These are phyloP conservation scores for Willisornis vidua DNA, from an alignment of 2,113 vertebrate species.

Conservation along the genomic window DNA sequence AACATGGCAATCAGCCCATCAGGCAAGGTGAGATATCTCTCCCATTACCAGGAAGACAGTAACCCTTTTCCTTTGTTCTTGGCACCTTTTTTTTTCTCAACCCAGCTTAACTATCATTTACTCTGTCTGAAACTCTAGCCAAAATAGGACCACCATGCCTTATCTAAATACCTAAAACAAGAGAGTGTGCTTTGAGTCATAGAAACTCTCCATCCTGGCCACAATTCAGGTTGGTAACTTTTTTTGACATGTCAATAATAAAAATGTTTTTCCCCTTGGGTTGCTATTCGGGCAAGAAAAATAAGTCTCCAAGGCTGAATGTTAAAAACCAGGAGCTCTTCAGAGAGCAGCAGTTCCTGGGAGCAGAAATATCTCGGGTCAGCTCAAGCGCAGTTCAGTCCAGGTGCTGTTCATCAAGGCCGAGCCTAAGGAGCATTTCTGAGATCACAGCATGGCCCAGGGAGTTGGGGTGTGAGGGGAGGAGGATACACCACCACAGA, in stretches of 20 bases:
- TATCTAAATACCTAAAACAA: background rate
- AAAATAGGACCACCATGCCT: background rate
- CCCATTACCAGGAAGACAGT: background rate
- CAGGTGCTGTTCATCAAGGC: background rate
- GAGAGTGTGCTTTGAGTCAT: background rate
- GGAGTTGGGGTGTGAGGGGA: too few species aligned
- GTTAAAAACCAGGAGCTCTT: background rate
- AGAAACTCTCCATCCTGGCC: background rate
- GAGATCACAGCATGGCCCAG: background rate
- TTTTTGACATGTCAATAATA: background rate
- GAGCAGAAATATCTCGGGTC: background rate
- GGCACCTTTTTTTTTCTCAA: too few species aligned
- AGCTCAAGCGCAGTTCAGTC: background rate
- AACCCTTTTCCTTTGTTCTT: background rate
- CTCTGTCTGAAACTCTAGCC: background rate
- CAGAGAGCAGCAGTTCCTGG: background rate
- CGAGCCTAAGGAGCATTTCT: background rate
- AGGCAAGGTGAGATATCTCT: background rate
- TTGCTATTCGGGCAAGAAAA: background rate
- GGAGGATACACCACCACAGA: background rate
- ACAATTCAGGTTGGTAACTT: rapidly evolving
- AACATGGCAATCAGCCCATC: background rate
- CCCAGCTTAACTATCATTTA: background rate
- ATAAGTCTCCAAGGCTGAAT: background rate
- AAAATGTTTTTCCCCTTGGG: background rate